Percentiles rank a stretch among this genome's conserved stretches.
Evolutionary conservation across 2,113 vertebrate species (phyloP).

Genomic region (Electrona antarctica): DNA sequence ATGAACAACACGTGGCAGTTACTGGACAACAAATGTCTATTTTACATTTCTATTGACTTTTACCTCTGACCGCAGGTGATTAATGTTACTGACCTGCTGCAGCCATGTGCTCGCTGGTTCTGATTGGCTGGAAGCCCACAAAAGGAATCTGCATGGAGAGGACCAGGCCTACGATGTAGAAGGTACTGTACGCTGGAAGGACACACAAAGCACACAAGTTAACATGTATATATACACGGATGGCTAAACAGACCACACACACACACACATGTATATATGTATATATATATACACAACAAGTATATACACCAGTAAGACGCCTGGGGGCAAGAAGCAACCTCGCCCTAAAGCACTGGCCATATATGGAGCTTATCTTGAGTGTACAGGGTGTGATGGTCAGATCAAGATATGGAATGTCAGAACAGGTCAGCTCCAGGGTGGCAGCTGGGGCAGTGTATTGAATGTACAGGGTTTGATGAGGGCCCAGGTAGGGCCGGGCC

Average conservation of each 20-base stretch:
- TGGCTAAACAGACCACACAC: slow-evolving; percentile 74
- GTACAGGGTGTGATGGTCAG: no score
- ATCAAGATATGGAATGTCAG: no score
- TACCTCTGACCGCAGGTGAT: not conserved
- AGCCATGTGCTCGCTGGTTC: slow-evolving; percentile 92
- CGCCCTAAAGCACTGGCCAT: no score
- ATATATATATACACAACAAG: no score
- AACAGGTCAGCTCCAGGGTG: no score
- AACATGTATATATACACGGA: slow-evolving; percentile 37
- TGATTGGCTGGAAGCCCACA: slow-evolving; percentile 89
- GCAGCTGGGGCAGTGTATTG: no score
- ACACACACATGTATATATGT: slow-evolving; percentile 12
- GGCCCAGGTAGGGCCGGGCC: no score
- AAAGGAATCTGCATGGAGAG: slow-evolving; percentile 92
- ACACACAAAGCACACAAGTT: not conserved
- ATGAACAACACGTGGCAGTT: not conserved
- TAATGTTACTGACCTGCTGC: slow-evolving; percentile 82
- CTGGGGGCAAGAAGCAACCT: no score
- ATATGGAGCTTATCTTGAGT: no score
- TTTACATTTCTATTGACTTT: not conserved
- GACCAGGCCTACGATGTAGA: slow-evolving; percentile 89
- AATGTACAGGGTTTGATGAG: no score
- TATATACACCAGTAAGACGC: no score
- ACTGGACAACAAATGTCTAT: not conserved
- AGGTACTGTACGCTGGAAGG: slow-evolving; percentile 89